Conservation (phyloP, 2,113 vertebrate species). For the Heptranchias perlo region DNA sequence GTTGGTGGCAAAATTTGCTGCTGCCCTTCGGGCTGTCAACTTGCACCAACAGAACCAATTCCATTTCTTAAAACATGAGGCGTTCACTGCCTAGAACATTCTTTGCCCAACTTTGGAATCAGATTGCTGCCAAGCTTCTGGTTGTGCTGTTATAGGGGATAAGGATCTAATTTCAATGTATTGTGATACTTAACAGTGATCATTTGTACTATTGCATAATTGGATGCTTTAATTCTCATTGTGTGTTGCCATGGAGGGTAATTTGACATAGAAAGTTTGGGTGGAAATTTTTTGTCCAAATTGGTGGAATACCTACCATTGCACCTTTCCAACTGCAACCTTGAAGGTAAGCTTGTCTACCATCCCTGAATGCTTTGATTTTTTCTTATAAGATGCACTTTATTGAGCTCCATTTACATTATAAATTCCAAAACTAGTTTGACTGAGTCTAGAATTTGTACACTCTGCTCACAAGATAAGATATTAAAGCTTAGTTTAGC, state of each 20-base stretch:
- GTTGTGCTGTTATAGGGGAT: no score
- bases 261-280: no score
- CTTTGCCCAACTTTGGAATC: no score
- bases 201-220: background rate
- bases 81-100: no score
- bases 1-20: no score
- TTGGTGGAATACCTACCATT: background rate
- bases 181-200: background rate
- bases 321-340: background rate
- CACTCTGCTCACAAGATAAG: background rate
- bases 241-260: no score
- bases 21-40: no score
- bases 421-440: background rate
- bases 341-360: background rate
- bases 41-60: no score
- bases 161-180: background rate
- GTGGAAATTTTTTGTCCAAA: no score
- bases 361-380: background rate
- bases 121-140: no score
- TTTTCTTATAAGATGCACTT: background rate
- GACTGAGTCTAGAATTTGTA: background rate
- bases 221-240: background rate
- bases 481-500: background rate
- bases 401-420: background rate
- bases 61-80: no score